phyloP scores from a whole-genome alignment of 1,140 invertebrate genomes.

The Drosophila grimshawi region DNA sequence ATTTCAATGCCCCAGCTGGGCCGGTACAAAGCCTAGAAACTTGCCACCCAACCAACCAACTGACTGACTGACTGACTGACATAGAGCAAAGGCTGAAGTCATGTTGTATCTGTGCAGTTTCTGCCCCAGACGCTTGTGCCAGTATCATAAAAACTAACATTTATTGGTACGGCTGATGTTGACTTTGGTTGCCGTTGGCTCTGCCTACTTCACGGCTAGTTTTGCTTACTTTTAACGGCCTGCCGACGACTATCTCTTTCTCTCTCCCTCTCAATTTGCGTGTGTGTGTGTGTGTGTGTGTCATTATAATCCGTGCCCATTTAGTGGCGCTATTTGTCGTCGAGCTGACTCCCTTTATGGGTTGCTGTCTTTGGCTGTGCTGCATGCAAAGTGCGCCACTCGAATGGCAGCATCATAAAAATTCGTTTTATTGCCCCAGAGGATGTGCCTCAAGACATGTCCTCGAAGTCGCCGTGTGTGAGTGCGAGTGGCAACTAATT shows the following conservation, averaged over 20 bases:
- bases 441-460: conserved; percentile 75
- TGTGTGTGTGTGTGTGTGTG: conserved; percentile 34
- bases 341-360: conserved; percentile 78
- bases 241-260: conserved; percentile 12
- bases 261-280: conserved; percentile 4
- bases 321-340: conserved; percentile 79
- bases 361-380: conserved; percentile 44
- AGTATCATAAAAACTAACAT: conserved; percentile 79
- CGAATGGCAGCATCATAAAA: conserved; percentile 74
- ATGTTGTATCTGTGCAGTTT: conserved; percentile 22
- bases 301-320: conserved; percentile 83
- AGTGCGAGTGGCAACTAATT: conserved; percentile 66
- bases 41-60: conserved; percentile 1
- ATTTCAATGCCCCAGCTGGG: conserved; percentile 60
- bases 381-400: conserved; percentile 76
- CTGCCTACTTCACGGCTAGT: conserved; percentile 72
- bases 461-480: conserved; percentile 41
- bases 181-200: conserved; percentile 67
- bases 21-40: not conserved
- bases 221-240: conserved; percentile 76
- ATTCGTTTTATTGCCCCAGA: conserved; percentile 78
- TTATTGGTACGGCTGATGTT: conserved; percentile 63
- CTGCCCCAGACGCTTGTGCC: conserved; percentile 25
- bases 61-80: conserved; percentile 2
- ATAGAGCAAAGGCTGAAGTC: not conserved